A percentile compares a stretch with the other conserved stretches of the same genome.
phyloP scores from a whole-genome alignment of 2,113 vertebrate species.

The Pelusios castaneus region DNA sequence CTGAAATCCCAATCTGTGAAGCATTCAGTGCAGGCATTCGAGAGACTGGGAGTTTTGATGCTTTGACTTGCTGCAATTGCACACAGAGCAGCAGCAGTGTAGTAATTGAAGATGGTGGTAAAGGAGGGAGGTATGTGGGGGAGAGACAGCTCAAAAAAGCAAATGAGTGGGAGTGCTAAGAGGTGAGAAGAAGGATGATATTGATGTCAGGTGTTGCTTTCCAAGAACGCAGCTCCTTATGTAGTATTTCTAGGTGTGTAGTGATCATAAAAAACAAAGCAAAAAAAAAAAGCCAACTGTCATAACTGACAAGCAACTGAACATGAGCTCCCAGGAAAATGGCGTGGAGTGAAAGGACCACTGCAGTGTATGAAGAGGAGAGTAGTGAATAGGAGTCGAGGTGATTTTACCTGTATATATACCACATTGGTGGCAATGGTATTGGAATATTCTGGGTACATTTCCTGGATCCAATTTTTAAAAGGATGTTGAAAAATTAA shows the following conservation, averaged over 20 bases:
- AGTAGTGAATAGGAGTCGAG: not conserved
- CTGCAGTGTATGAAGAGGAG: not conserved
- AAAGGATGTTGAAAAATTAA: not conserved
- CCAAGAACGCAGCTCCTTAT: not conserved
- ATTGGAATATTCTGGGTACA: not conserved
- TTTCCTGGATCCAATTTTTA: not conserved
- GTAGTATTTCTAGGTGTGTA: not conserved
- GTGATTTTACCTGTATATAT: not conserved
- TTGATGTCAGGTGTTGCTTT: not conserved
- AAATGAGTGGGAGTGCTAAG: not conserved
- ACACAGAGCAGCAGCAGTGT: not conserved
- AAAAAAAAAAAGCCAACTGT: not conserved
- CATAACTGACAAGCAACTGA: not conserved
- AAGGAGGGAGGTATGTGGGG: not conserved
- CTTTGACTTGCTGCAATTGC: not conserved
- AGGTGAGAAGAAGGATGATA: not conserved
- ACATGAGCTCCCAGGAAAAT: not conserved
- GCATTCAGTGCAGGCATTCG: not conserved
- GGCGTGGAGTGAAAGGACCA: accelerated
- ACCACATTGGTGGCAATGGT: not conserved
- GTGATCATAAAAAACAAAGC: not conserved
- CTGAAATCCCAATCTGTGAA: not conserved
- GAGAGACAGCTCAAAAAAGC: not conserved
- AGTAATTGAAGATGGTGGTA: not conserved
- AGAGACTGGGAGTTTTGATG: not conserved